phyloP scores from a whole-genome alignment of 2,888 invertebrate species.

The Eristalinus sepulchralis region DNA sequence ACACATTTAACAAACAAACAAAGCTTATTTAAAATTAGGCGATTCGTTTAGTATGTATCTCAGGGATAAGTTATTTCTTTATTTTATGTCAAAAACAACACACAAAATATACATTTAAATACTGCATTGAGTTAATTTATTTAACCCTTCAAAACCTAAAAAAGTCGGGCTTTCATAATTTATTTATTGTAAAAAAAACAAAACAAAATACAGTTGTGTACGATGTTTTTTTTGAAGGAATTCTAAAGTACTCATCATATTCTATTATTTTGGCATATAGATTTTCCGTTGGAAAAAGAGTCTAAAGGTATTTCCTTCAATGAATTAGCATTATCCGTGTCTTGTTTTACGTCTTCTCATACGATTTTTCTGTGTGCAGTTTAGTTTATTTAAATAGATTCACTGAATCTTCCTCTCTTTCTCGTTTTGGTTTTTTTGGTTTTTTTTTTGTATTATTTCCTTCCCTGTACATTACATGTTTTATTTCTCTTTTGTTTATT shows the following conservation, averaged over 20 bases:
- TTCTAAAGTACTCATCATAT: slow-evolving; percentile 43
- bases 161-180: slow-evolving; percentile 31
- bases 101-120: slow-evolving; percentile 31
- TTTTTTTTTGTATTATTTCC: slow-evolving; percentile 12
- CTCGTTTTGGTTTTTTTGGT: too few relatives aligned
- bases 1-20: not conserved
- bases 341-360: slow-evolving; percentile 62
- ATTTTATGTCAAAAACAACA: slow-evolving; percentile 12
- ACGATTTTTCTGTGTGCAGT: slow-evolving; percentile 38
- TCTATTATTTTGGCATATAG: slow-evolving; percentile 68
- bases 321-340: slow-evolving; percentile 69
- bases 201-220: slow-evolving; percentile 4
- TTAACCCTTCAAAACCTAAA: slow-evolving; percentile 29
- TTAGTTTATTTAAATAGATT: slow-evolving; percentile 42
- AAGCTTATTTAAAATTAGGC: not conserved
- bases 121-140: not conserved
- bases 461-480: not conserved
- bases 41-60: not conserved
- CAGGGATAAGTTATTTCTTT: not conserved
- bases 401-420: slow-evolving; percentile 11
- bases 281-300: slow-evolving; percentile 68
- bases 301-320: slow-evolving; percentile 67
- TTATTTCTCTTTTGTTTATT: slow-evolving; percentile 20
- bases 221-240: slow-evolving; percentile 7
- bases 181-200: slow-evolving; percentile 30